Base-by-base conservation (phyloP, 2,113 vertebrate species). In the Colius striatus region DNA sequence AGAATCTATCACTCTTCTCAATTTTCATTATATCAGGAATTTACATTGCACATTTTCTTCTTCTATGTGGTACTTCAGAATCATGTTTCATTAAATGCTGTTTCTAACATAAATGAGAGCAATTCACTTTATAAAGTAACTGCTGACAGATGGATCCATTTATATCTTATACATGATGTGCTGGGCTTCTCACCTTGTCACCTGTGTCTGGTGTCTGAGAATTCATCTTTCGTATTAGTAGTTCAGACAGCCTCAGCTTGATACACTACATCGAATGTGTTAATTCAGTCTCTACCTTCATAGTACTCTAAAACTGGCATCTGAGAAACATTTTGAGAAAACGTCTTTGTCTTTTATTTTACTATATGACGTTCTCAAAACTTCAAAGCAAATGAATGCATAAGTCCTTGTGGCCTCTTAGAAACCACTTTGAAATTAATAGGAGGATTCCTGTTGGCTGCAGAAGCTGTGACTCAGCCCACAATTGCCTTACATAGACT, bases 81-180 rank as follows among this genome's bases (percentile, higher is more conserved):
- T 89, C 61, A 9, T 60, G 86, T 96, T 92, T 94, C 82, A 91
- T 94, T 93, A 95, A 94, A 95, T 85, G 74, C 89, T 92, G 67
- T 92, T 96, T 89, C 87, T 87, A 41, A 74, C 26, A 17, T 91
- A 94, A 96, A 76, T 92, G 92, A 94, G 91, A 94, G 74, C 84
- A 73, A 92, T 96, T 95, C 89, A 80, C 67, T 92, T 92, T 68
- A 79, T 25, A 71, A 94, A 95, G 68, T 83, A 77, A 77, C 84
- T 60, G 43, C 81, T 96, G 95, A 83, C 87, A 91, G 90, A 89
- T 91, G 63, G 84, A 95, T 91, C 77, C 74, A 85, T 94, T 95
- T 76, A 21, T 83, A 78, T 74, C 84, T 84, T 50, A 70, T 11
- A 75, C 60, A 13, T 67, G 87, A 80, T 87, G 67, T 91, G 66